Evolutionary conservation across 35 echinoderm and acorn worm species (phyloP).

Genomic region (Lytechinus pictus): DNA sequence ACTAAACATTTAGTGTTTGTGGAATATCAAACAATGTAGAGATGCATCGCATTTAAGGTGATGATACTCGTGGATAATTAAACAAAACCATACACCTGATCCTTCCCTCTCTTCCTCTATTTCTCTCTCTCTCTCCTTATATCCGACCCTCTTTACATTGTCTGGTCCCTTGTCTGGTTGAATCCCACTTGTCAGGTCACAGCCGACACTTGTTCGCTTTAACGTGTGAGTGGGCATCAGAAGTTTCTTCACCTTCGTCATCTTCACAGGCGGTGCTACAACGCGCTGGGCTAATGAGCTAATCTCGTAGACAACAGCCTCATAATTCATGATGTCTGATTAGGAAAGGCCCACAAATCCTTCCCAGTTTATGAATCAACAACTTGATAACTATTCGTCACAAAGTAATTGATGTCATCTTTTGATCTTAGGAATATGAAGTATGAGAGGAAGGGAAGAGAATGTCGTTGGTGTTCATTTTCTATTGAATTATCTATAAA

Average conservation of each 20-base stretch:
- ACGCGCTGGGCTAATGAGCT: background rate
- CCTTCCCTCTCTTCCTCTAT: background rate
- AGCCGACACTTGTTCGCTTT: background rate
- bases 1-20: background rate
- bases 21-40: background rate
- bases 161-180: background rate
- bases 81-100: background rate
- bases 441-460: background rate
- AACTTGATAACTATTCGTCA: conserved; percentile 13
- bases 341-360: background rate
- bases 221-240: background rate
- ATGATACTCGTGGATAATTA: background rate
- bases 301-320: conserved; percentile 1
- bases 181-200: background rate
- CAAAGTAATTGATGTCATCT: background rate
- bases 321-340: conserved; percentile 13
- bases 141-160: background rate
- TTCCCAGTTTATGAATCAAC: background rate
- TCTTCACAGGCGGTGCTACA: background rate
- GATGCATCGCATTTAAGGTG: background rate
- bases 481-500: no score
- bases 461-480: background rate
- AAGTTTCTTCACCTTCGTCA: background rate
- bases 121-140: background rate
- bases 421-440: background rate